phyloP scores from a whole-genome alignment of 2,113 vertebrate genomes.

The Indicator indicator region DNA sequence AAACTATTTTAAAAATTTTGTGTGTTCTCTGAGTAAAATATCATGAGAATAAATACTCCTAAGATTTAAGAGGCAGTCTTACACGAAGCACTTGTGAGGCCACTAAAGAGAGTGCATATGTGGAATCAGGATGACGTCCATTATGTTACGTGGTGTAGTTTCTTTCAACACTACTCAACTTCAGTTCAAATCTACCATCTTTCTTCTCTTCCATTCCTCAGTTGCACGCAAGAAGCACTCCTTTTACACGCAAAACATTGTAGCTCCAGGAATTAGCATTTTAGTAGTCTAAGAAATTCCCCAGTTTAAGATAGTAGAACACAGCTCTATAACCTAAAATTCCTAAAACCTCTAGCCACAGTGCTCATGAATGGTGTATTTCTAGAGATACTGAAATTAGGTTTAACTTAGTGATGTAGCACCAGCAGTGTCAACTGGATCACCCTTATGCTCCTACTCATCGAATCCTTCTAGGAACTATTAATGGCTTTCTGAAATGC shows the following conservation, averaged over 20 bases:
- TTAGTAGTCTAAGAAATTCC: not conserved
- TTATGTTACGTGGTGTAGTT: not conserved
- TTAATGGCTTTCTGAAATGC: not conserved
- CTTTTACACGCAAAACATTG: not conserved
- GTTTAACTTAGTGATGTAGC: not conserved
- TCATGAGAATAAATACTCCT: slow-evolving; percentile 34
- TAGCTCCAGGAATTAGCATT: not conserved
- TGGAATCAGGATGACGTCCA: not conserved
- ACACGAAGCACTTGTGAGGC: not conserved
- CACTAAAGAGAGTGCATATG: not conserved
- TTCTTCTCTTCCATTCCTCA: not conserved
- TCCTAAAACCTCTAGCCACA: not conserved
- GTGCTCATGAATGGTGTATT: not conserved
- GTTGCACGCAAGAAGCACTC: not conserved
- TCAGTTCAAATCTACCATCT: not conserved
- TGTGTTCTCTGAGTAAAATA: slow-evolving; percentile 61
- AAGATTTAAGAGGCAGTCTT: not conserved
- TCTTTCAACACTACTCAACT: not conserved
- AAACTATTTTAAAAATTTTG: slow-evolving; percentile 54
- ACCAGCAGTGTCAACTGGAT: not conserved
- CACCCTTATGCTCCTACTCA: not conserved
- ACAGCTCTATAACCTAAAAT: not conserved
- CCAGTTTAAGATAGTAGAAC: not conserved
- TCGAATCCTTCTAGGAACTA: not conserved
- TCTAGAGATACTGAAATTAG: not conserved